Percentiles rank a stretch among this genome's conserved stretches.
Conservation (phyloP, 2,888 invertebrate species). For the Agrilus mali region DNA sequence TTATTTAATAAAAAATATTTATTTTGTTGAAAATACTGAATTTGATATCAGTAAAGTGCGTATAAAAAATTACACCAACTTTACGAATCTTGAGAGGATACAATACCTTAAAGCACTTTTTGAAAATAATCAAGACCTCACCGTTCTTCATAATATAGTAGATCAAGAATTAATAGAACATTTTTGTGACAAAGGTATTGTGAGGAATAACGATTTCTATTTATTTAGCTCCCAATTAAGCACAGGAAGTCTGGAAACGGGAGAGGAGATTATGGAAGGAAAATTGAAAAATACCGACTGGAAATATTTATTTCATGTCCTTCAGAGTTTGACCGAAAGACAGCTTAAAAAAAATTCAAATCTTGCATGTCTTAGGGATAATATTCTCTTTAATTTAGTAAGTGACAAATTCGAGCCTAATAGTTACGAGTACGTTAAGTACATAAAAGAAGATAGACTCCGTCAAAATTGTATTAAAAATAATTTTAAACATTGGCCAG, state of each 20-base stretch:
- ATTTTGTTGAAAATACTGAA: constrained; percentile 40
- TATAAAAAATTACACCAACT: constrained; percentile 46
- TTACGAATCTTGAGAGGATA: constrained; percentile 43
- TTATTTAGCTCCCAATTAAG: constrained; percentile 11
- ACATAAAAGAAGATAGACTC: constrained; percentile 38
- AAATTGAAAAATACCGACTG: constrained; percentile 26
- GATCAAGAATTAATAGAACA: constrained; percentile 38
- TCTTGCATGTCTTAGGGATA: constrained; percentile 43
- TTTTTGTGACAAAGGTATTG: constrained; percentile 31
- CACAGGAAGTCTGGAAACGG: constrained; percentile 20
- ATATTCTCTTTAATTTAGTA: constrained; percentile 45
- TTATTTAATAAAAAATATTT: constrained; percentile 52
- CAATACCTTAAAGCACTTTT: constrained; percentile 41
- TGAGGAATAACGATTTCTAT: constrained; percentile 15
- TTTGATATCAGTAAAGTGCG: constrained; percentile 39
- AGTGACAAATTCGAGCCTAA: constrained; percentile 37
- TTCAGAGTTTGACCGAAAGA: constrained; percentile 46
- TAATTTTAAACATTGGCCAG: constrained; percentile 43
- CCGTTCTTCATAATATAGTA: constrained; percentile 43
- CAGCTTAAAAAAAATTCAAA: constrained; percentile 39
- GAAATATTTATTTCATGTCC: constrained; percentile 32
- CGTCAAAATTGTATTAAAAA: constrained; percentile 41
- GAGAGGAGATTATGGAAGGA: constrained; percentile 25
- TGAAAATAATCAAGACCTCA: constrained; percentile 43
- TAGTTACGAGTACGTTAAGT: constrained; percentile 40